Evolutionary conservation across 2,888 invertebrate genomes (phyloP).

Genomic region (Clanis bilineata): DNA sequence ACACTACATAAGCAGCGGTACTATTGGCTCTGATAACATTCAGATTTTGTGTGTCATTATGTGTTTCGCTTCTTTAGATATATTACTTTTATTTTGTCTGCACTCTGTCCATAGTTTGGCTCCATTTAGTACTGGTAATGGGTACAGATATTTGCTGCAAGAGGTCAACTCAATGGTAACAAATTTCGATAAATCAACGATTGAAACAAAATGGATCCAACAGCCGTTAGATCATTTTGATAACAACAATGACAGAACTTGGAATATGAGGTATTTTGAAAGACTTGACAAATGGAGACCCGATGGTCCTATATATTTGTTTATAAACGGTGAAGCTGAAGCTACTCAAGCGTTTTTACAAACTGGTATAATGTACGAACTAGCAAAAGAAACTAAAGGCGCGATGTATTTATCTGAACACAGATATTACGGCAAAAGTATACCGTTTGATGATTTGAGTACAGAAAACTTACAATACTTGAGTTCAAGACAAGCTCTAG

Average conservation of each 20-base stretch:
- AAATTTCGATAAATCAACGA: constrained; percentile 31
- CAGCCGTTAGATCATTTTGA: constrained; percentile 68
- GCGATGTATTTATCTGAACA: constrained; percentile 66
- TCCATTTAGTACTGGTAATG: constrained; percentile 42
- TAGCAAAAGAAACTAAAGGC: constrained; percentile 68
- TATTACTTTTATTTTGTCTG: constrained; percentile 33
- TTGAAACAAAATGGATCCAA: constrained; percentile 50
- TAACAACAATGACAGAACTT: constrained; percentile 46
- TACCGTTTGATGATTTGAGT: constrained; percentile 51
- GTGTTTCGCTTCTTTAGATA: constrained; percentile 30
- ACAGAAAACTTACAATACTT: constrained; percentile 57
- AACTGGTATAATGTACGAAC: constrained; percentile 57
- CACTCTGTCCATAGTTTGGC: constrained; percentile 35
- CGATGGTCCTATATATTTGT: constrained; percentile 60
- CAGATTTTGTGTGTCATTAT: constrained; percentile 21
- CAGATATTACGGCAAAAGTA: constrained; percentile 69
- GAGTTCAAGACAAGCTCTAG: constrained; percentile 63
- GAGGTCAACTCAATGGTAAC: constrained; percentile 36
- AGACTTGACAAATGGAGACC: constrained; percentile 53
- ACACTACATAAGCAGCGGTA: not conserved
- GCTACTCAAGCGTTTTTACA: constrained; percentile 50
- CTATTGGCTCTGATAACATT: not conserved
- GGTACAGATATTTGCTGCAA: constrained; percentile 45
- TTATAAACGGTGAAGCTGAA: constrained; percentile 60
- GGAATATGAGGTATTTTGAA: constrained; percentile 68